Conservation (phyloP, 2,113 vertebrate genomes). For the Rhynchopsitta pachyrhyncha region DNA sequence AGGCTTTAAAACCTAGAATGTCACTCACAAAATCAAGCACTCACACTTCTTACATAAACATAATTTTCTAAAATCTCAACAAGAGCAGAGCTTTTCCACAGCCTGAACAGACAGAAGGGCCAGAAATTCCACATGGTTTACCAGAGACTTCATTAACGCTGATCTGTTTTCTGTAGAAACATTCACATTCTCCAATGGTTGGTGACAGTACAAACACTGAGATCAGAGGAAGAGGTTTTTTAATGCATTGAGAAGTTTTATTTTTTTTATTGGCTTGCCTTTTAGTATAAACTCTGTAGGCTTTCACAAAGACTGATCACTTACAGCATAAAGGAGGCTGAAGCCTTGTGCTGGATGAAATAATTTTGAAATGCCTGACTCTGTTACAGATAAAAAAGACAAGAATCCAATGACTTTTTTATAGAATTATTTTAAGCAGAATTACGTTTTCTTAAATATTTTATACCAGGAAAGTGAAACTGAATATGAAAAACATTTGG, state of each 20-base stretch:
- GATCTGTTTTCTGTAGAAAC: slow-evolving; percentile 15
- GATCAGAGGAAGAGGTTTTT: not conserved
- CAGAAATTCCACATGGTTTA: slow-evolving; percentile 33
- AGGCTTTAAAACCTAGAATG: not conserved
- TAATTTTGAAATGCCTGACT: slow-evolving; percentile 24
- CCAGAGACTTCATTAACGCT: not conserved
- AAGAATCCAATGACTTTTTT: slow-evolving; percentile 26
- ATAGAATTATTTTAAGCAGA: slow-evolving; percentile 44
- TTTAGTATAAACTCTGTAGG: not conserved
- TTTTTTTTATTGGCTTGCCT: not conserved
- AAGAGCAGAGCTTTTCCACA: slow-evolving; percentile 1
- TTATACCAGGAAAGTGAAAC: slow-evolving; percentile 31
- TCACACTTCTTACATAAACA: not conserved
- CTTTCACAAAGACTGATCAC: slow-evolving; percentile 14
- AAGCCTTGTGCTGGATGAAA: slow-evolving; percentile 9
- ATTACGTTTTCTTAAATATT: slow-evolving; percentile 56
- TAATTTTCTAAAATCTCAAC: not conserved
- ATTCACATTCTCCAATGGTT: not conserved
- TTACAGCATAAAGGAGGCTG: not conserved
- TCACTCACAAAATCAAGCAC: not conserved
- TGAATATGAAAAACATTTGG: slow-evolving; percentile 45
- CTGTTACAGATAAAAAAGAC: slow-evolving; percentile 17
- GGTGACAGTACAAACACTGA: slow-evolving; percentile 28
- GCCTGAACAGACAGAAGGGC: not conserved
- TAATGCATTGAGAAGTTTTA: not conserved